Percentiles rank a stretch among this genome's conserved stretches.
phyloP scores from a whole-genome alignment of 2,797 vertebrate species.

The Schizopygopsis malacanthus region DNA sequence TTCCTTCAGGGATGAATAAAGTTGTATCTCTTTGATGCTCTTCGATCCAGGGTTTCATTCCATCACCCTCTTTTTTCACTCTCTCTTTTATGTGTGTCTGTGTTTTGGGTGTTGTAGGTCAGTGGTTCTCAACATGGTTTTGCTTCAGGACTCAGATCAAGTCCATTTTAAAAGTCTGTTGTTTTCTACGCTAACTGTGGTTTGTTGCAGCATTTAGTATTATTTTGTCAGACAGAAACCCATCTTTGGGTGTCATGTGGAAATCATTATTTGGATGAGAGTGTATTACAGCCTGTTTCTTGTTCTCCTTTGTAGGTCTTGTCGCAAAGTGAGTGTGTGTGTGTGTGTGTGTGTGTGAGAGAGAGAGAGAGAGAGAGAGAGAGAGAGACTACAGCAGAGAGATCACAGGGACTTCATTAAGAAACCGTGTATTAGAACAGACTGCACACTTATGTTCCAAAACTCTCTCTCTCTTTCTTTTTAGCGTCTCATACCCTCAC shows the following conservation, averaged over 20 bases:
- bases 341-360: background rate
- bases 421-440: conserved; percentile 36
- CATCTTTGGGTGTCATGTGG: conserved; percentile 2
- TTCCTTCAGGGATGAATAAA: conserved; percentile 30
- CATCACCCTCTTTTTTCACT: conserved; percentile 28
- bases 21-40: background rate
- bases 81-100: conserved; percentile 1
- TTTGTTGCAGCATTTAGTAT: background rate
- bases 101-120: conserved; percentile 11
- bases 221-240: background rate
- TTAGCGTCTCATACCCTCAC: conserved; percentile 9
- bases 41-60: conserved; percentile 37
- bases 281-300: background rate
- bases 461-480: conserved; percentile 19
- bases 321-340: background rate
- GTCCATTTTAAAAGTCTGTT: background rate
- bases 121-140: conserved; percentile 10
- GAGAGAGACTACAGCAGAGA: conserved; percentile 19
- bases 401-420: conserved; percentile 56
- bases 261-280: conserved; percentile 32
- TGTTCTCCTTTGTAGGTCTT: conserved; percentile 24
- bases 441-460: conserved; percentile 17
- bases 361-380: background rate
- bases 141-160: background rate
- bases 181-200: background rate